Evolutionary conservation across 2,888 invertebrate genomes (phyloP).

Genomic region (Laothoe populi): DNA sequence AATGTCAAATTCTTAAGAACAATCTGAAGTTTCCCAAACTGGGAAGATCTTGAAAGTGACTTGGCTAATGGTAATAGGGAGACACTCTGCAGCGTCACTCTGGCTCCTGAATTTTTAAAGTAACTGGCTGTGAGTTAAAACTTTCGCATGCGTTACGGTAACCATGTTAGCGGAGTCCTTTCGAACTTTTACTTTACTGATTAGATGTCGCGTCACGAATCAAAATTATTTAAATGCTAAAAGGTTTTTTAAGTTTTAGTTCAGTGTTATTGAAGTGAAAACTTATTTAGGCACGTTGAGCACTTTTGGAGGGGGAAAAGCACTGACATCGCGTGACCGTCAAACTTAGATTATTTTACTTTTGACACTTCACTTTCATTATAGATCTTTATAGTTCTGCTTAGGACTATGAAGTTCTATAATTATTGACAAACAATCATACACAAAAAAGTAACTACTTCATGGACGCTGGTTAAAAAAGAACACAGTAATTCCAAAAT

Average conservation of each 20-base stretch:
- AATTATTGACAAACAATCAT: too few relatives aligned
- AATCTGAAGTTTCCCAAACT: conserved; percentile 45
- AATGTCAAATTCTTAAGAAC: conserved; percentile 50
- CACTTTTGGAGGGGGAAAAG: too few relatives aligned
- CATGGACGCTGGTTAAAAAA: too few relatives aligned
- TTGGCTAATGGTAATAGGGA: conserved; percentile 67
- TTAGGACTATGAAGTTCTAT: too few relatives aligned
- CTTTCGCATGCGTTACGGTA: conserved; percentile 60
- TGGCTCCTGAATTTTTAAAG: conserved; percentile 75
- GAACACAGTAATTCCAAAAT: too few relatives aligned
- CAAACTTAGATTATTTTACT: too few relatives aligned
- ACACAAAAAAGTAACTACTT: too few relatives aligned
- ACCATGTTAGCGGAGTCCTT: conserved; percentile 42
- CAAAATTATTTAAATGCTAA: conserved; percentile 10
- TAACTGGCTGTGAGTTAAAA: conserved; percentile 55
- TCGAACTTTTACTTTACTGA: conserved; percentile 28
- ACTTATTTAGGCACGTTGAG: too few relatives aligned
- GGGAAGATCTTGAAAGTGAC: conserved; percentile 49
- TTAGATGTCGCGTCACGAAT: conserved; percentile 23
- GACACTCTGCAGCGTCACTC: conserved; percentile 66
- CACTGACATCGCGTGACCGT: too few relatives aligned
- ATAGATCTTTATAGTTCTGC: too few relatives aligned
- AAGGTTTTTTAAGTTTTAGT: not conserved
- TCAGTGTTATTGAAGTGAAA: too few relatives aligned
- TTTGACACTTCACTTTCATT: too few relatives aligned